phyloP scores from a whole-genome alignment of 1,140 invertebrate species.

The Sitobion miscanthi region DNA sequence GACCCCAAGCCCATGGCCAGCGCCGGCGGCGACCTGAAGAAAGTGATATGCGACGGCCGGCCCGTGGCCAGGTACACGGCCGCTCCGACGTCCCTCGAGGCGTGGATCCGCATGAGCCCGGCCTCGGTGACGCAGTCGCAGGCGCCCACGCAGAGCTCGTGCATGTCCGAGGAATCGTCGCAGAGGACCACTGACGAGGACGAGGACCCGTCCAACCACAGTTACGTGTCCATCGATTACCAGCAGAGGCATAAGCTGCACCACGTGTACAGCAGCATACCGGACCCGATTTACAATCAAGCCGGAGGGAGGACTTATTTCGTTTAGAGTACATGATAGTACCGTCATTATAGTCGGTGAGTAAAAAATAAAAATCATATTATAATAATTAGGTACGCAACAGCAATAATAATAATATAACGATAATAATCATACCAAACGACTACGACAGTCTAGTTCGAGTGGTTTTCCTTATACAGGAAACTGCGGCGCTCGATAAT shows the following conservation, averaged over 20 bases:
- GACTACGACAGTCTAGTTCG: not conserved
- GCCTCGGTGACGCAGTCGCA: conserved; percentile 63
- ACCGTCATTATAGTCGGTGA: not conserved
- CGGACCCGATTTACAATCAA: conserved; percentile 63
- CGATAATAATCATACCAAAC: not conserved
- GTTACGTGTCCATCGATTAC: conserved; percentile 61
- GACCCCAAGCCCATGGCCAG: conserved; percentile 64
- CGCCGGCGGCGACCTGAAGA: conserved; percentile 61
- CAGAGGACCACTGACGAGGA: conserved; percentile 67
- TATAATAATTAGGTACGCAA: not conserved
- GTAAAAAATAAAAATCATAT: not conserved
- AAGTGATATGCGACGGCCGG: conserved; percentile 63
- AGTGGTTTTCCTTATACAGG: not conserved
- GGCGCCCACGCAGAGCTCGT: conserved; percentile 68
- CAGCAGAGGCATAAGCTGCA: conserved; percentile 63
- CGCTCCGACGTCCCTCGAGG: conserved; percentile 66
- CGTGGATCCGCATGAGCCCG: conserved; percentile 65
- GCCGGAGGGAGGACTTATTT: conserved; percentile 60
- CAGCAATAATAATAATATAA: conserved; percentile 7
- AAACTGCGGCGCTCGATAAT: not conserved
- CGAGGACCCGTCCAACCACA: conserved; percentile 67
- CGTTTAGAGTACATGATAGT: conserved; percentile 57
- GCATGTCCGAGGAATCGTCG: conserved; percentile 70
- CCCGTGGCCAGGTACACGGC: conserved; percentile 67
- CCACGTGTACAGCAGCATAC: conserved; percentile 68